Evolutionary conservation across 2,888 invertebrate genomes (phyloP), one percentile per base, ranked within the genome.

Genomic region (Meiosimyza platycephala): DNA sequence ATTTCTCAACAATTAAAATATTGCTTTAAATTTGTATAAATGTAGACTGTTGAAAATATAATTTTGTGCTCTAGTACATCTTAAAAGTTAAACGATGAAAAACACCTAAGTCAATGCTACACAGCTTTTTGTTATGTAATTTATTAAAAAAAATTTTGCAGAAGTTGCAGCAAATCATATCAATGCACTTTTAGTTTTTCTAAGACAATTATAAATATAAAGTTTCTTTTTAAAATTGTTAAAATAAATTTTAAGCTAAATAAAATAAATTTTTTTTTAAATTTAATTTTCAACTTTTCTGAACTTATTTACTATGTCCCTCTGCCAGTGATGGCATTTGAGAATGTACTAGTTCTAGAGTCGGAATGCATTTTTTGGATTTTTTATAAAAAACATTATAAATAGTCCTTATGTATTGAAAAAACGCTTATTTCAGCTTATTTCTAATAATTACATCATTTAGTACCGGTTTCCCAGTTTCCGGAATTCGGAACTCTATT

Each of bases 161-260:
- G 28, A 57, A 57, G 2, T 18, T 57, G 47, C 47, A 67, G 47
- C 22, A 67, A 67, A 4, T 57, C 57, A 67, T 67, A 48, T 57
- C 48, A 54, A 67, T 48, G 52, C 66, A 66, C 66, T 66, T 48
- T 57, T 67, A 11, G 13, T 67, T 67, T 57, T 47, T 47, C 48
- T 57, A 67, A 67, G 40, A 40, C 9, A 40, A 40, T 40, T 40
- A 40, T 40, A 40, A 40, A 40, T 40, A 40, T 40, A 40, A 40
- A 40, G 40, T 40, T 40, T 40, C 40, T 7, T 9, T 40, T 40
- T 40, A 40, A 40, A 55, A 57, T 55, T 67, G 57, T 67, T 67
- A 55, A 47, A 67, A 67, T 67, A 67, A 67, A 67, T 18, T 47
- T 55, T 57, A 67, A 67, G 55, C 47, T 47, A 63, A 47, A 47